Conservation (phyloP, 2,113 vertebrate genomes). For the Pycnonotus jocosus region DNA sequence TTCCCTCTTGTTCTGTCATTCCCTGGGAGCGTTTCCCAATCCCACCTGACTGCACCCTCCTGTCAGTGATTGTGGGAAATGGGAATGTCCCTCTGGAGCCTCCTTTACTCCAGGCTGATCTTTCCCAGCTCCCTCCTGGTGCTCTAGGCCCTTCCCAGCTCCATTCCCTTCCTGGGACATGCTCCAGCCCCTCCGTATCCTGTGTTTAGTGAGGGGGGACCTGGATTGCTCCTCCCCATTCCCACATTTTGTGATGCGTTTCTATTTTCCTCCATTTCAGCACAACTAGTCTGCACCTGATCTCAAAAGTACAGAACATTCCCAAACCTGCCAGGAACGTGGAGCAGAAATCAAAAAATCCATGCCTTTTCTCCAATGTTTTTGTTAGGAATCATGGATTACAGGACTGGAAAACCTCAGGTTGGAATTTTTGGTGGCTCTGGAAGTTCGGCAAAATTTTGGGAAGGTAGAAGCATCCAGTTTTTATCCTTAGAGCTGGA, state of each 20-base stretch:
- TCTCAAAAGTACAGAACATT: neutral
- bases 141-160: neutral
- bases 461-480: neutral
- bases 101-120: neutral
- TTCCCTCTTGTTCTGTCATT: neutral
- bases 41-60: neutral
- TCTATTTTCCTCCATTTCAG: constrained; percentile 33
- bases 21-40: neutral
- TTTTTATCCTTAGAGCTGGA: neutral
- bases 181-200: neutral
- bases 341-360: neutral
- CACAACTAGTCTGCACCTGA: neutral
- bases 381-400: neutral
- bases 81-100: neutral
- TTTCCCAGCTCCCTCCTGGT: neutral
- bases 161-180: neutral
- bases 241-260: constrained; percentile 10
- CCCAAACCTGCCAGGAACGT: neutral
- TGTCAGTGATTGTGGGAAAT: neutral
- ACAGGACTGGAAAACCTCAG: neutral
- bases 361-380: neutral
- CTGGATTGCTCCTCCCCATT: neutral
- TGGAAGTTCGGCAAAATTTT: neutral
- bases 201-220: neutral
- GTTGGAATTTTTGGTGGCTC: neutral